Conservation (phyloP, 2,797 vertebrate species). For the Cottoperca gobio region DNA sequence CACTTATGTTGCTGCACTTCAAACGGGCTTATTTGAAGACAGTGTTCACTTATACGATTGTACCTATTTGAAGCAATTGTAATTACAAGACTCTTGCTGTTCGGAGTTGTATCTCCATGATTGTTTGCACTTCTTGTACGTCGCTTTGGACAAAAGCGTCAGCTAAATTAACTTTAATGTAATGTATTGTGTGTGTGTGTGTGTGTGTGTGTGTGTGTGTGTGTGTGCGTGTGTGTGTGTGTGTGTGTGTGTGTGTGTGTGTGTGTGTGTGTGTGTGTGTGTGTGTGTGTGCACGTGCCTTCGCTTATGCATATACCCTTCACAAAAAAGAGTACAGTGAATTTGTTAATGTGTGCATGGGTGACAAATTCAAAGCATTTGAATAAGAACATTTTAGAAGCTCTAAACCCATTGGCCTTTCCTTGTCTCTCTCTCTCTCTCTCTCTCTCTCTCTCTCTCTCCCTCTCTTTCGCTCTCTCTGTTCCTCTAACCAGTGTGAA, state of each 20-base stretch:
- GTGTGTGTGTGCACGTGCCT: constrained; percentile 20
- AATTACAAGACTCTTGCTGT: too few relatives aligned
- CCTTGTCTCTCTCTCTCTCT: neutral
- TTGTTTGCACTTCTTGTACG: too few relatives aligned
- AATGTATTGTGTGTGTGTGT: constrained; percentile 15
- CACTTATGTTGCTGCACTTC: too few relatives aligned
- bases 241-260: constrained; percentile 19
- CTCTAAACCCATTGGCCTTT: constrained; percentile 27
- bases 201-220: neutral
- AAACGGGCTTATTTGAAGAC: too few relatives aligned
- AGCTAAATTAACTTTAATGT: too few relatives aligned
- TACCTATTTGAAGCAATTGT: too few relatives aligned
- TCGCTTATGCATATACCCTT: neutral
- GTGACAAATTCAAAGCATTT: constrained; percentile 39
- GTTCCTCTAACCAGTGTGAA: constrained; percentile 27
- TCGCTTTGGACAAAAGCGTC: too few relatives aligned
- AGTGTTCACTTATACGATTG: too few relatives aligned
- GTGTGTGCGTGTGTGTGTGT: constrained; percentile 15
- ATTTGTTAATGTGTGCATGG: constrained; percentile 8
- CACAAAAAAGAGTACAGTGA: constrained; percentile 4
- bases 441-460: neutral
- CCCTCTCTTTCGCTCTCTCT: neutral
- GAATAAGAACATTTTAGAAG: constrained; percentile 17
- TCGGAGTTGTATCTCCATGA: too few relatives aligned
- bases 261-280: neutral